A percentile compares a stretch with the other conserved stretches of the same genome.
phyloP scores from a whole-genome alignment of 2,888 invertebrate species.

The Sinelater perroti region DNA sequence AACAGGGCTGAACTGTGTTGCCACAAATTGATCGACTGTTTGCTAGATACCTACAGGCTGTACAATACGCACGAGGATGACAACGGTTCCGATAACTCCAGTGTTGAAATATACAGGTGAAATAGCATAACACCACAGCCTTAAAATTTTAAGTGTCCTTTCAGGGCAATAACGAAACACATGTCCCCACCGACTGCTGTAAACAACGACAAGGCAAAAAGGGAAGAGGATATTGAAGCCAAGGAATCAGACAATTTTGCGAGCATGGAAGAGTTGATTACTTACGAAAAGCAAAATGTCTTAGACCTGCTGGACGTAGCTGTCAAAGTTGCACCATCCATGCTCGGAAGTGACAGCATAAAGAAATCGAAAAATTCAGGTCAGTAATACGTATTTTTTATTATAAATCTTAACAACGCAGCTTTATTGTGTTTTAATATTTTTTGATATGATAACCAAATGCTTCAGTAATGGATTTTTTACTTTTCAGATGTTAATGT shows the following conservation, averaged over 20 bases:
- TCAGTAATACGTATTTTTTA: no score
- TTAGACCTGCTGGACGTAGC: slow-evolving; percentile 69
- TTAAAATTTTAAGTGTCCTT: slow-evolving; percentile 38
- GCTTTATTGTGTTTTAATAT: no score
- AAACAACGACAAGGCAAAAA: slow-evolving; percentile 61
- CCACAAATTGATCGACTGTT: slow-evolving; percentile 74
- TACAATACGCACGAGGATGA: slow-evolving; percentile 65
- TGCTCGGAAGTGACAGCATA: slow-evolving; percentile 70
- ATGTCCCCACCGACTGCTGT: slow-evolving; percentile 68
- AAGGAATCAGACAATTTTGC: slow-evolving; percentile 57
- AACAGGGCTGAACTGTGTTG: slow-evolving; percentile 76
- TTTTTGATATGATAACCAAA: no score
- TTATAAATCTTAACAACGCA: no score
- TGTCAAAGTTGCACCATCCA: slow-evolving; percentile 66
- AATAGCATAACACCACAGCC: neutral
- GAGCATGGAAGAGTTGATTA: slow-evolving; percentile 71
- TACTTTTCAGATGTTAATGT: neutral
- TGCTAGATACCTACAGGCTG: slow-evolving; percentile 72
- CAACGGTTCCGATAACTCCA: slow-evolving; percentile 64
- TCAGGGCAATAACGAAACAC: slow-evolving; percentile 75
- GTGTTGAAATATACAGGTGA: slow-evolving; percentile 77
- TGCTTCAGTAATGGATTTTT: no score
- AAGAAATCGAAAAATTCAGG: slow-evolving; percentile 64
- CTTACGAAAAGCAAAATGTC: slow-evolving; percentile 74
- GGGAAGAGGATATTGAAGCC: slow-evolving; percentile 59